phyloP scores from a whole-genome alignment of 2,888 invertebrate genomes.

The Mystacides longicornis region DNA sequence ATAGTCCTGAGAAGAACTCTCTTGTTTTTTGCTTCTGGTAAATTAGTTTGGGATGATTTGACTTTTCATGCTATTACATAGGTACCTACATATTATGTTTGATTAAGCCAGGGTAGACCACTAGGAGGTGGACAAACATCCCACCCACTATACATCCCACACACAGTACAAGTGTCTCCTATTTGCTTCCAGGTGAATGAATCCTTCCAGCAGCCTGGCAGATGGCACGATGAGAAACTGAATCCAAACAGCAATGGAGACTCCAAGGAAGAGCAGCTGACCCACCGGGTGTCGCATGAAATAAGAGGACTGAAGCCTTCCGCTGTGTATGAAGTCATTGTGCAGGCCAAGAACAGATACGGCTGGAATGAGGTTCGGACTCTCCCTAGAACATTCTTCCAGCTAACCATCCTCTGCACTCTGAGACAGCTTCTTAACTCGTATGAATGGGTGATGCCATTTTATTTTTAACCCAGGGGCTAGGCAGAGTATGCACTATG shows the following conservation, averaged over 20 bases:
- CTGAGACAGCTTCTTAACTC: neutral
- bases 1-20: too few relatives aligned
- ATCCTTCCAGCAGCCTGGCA: conserved; percentile 61
- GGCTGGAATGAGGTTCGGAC: conserved; percentile 60
- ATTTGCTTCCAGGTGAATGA: conserved; percentile 54
- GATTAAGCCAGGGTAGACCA: too few relatives aligned
- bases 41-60: too few relatives aligned
- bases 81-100: too few relatives aligned
- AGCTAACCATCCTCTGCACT: neutral
- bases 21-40: too few relatives aligned
- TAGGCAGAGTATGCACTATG: too few relatives aligned
- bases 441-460: neutral
- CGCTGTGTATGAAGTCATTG: conserved; percentile 65
- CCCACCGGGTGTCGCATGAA: conserved; percentile 55
- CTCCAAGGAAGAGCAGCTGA: conserved; percentile 32
- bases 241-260: conserved; percentile 34
- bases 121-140: too few relatives aligned
- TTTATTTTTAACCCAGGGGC: neutral
- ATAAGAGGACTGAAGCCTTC: conserved; percentile 56
- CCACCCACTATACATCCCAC: neutral
- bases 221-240: conserved; percentile 61
- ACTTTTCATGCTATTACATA: too few relatives aligned
- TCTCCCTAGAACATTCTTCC: neutral
- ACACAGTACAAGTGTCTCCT: neutral
- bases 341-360: conserved; percentile 66